Evolutionary conservation across 2,797 vertebrate species (phyloP), one percentile per base, ranked within the genome.

Genomic region (Denticeps clupeoides): DNA sequence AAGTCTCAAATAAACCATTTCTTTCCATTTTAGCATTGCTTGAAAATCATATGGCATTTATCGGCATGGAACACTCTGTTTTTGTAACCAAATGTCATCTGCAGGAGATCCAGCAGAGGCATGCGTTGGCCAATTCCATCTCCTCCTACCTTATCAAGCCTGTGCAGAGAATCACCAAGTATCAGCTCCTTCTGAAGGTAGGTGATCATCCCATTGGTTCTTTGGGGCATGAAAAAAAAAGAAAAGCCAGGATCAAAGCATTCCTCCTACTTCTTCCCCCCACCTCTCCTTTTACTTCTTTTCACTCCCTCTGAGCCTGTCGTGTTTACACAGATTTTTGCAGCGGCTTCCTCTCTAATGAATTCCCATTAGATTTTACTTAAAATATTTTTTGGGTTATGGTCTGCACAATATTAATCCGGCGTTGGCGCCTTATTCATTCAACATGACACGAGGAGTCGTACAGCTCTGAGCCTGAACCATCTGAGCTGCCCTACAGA

Each of bases 141-240:
- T 95, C 91, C 59, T 99, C 94, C 59, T 97, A 97, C 70, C 89
- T 99, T 69, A 99, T 99, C 67, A 99, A 99, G 70, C 94, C 94
- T 9, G 94, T 99, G 44, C 94, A 99, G 81, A 90, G 94, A 73
- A 97, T 99, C 82, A 99, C 94, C 31, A 99, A 99, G 67, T 99
- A 99, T 65, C 94, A 99, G 7, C 88, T 99, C 16, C 81, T 99
- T 35, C 87, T 99, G 18, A 99, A 99, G 91, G 93, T 95, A 81
- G 9, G 15, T n/a, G n/a, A n/a, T n/a, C n/a, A n/a, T n/a, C n/a
- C n/a, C n/a, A n/a, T n/a, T n/a, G n/a, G n/a, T n/a, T n/a, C n/a
- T n/a, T n/a, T n/a, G n/a, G n/a, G n/a, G n/a, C n/a, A n/a, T n/a
- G n/a, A n/a, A n/a, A n/a, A n/a, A n/a, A n/a, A n/a, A n/a, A n/a